Percentiles rank a stretch among this genome's conserved stretches.
These are phyloP conservation scores for Phoxinus phoxinus DNA, from an alignment of 2,113 vertebrate genomes.

Conservation along the genomic window DNA sequence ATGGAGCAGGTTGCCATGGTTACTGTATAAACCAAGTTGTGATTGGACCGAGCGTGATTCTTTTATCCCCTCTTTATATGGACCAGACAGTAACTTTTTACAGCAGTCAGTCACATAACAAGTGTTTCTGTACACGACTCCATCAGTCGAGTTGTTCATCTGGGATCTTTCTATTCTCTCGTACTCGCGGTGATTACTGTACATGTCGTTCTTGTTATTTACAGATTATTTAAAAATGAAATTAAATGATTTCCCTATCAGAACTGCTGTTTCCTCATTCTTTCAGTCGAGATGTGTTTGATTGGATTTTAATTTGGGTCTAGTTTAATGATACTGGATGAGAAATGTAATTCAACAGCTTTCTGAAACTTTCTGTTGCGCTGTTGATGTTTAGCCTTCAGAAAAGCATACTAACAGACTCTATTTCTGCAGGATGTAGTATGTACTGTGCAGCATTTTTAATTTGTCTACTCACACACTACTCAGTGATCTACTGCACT, in stretches of 20 bases:
- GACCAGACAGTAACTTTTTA: conserved; percentile 50
- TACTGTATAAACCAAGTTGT: conserved; percentile 9
- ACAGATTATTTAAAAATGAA: conserved; percentile 58
- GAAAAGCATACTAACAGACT: not conserved
- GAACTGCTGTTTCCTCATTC: not conserved
- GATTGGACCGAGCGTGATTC: not conserved
- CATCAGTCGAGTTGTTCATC: conserved; percentile 43
- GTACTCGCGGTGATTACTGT: conserved; percentile 60
- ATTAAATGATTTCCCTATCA: conserved; percentile 56
- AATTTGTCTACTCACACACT: not conserved
- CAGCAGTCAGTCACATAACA: conserved; percentile 54
- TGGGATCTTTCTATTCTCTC: conserved; percentile 53
- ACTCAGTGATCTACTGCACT: not conserved
- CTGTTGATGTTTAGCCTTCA: not conserved
- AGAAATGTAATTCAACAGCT: not conserved
- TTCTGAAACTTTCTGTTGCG: not conserved
- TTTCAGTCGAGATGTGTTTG: not conserved
- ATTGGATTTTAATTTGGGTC: not conserved
- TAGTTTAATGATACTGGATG: not conserved
- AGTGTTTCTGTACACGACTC: conserved; percentile 33
- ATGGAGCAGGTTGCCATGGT: conserved; percentile 27
- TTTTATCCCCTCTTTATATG: conserved; percentile 35
- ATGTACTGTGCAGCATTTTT: not conserved
- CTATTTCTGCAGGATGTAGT: not conserved
- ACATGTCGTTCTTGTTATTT: conserved; percentile 63